Percentiles rank a stretch among this genome's conserved stretches.
phyloP scores from a whole-genome alignment of 2,888 invertebrate genomes.

The Vannuccia rotundouncinata region DNA sequence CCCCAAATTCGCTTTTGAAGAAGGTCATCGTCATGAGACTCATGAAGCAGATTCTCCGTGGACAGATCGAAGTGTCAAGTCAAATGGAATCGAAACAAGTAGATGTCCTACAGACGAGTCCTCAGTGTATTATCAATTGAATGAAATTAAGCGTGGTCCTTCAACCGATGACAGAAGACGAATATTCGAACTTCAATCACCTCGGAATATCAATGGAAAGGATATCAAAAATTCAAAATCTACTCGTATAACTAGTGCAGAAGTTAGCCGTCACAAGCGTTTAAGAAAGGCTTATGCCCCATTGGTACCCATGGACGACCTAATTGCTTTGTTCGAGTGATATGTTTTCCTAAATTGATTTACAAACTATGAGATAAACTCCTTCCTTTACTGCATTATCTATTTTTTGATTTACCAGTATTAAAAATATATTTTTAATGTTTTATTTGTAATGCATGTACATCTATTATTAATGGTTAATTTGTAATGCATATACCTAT shows the following conservation, averaged over 20 bases:
- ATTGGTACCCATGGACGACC: neutral
- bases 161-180: constrained; percentile 16
- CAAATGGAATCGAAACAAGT: neutral
- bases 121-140: neutral
- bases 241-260: neutral
- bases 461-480: too few species aligned
- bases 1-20: neutral
- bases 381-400: too few species aligned
- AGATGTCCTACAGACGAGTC: neutral
- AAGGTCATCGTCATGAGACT: neutral
- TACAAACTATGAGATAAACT: too few species aligned
- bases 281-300: neutral
- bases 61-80: neutral
- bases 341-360: too few species aligned
- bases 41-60: neutral
- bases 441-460: too few species aligned
- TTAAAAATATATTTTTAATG: too few species aligned
- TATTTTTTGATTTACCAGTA: too few species aligned
- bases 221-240: neutral
- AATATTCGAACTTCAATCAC: neutral
- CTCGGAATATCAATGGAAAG: neutral
- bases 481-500: too few species aligned
- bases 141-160: neutral
- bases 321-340: neutral
- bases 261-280: neutral